Evolutionary conservation across 2,797 vertebrate genomes (phyloP), one percentile per base, ranked within the genome.

Genomic region (Trachops cirrhosus): DNA sequence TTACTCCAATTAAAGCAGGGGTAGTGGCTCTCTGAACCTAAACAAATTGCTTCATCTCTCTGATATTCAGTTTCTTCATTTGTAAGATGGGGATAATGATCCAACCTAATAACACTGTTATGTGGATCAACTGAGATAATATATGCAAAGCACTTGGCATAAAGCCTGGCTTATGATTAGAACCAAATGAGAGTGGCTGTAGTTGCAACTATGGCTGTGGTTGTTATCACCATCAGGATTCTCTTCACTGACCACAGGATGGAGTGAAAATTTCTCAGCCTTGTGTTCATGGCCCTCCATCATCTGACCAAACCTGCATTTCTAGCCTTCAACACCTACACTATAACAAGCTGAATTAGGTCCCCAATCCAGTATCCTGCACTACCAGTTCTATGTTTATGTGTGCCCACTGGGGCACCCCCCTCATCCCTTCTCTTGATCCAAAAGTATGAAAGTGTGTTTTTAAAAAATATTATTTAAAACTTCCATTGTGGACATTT

Each of bases 21-120:
- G 18, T 59, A 10, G 62, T 12, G 19, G 70, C 71, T 75, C 6
- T 41, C 24, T 32, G 46, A 67, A 10, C 11, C 9, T 67, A 41
- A 86, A 41, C 85, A 92, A 44, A 68, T 92, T 39, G 77, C 44
- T 82, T 86, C 48, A 92, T 90, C 67, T 87, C 57, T 74, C 84
- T 78, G 89, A 88, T 24, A 84, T 73, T 73, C 59, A 26, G 54
- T 80, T 89, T 95, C 93, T 95, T 89, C 85, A 62, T 75, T 92
- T 70, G 29, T 37, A 26, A 85, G 39, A 59, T 70, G 50, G 24
- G 10, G 26, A 54, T 62, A 75, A 50, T 84, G 48, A 57, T 84
- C 64, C 50, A 80, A 62, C 9, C 50, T 75, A 75, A 71, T 21
- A 57, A 32, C 14, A 0, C 78, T 87, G 70, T 64, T 90, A 41